Percentiles rank a stretch among this genome's conserved stretches.
Conservation (phyloP, 2,113 vertebrate genomes). For the Riparia riparia region DNA sequence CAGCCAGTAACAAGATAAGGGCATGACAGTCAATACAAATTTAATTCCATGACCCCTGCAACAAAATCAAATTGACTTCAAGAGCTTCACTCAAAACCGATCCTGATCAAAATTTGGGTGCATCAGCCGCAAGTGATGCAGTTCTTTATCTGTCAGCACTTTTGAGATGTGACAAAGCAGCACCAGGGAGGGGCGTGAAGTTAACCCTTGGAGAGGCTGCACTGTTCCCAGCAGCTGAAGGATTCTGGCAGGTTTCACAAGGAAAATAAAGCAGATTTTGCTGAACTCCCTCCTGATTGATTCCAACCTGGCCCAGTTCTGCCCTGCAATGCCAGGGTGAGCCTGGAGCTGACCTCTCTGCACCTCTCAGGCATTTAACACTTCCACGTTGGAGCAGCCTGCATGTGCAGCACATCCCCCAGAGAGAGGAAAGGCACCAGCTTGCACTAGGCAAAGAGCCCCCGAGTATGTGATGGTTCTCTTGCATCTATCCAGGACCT, state of each 20-base stretch:
- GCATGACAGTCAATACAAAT: background rate
- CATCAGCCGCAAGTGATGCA: background rate
- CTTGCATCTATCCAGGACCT: background rate
- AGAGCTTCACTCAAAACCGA: background rate
- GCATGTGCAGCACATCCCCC: accelerated
- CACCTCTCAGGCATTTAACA: background rate
- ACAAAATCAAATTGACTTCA: background rate
- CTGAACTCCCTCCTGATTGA: background rate
- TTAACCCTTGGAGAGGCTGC: background rate
- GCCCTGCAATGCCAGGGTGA: background rate
- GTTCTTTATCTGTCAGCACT: background rate
- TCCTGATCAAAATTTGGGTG: background rate
- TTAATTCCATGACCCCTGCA: background rate
- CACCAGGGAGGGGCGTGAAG: background rate
- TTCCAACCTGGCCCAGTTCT: background rate
- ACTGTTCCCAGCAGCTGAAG: background rate
- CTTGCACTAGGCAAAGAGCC: background rate
- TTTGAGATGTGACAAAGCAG: background rate
- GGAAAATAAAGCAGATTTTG: background rate
- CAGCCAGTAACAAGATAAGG: background rate
- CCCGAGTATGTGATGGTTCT: accelerated
- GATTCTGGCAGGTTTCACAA: background rate
- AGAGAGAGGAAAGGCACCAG: no score
- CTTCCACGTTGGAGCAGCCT: background rate
- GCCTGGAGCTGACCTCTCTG: background rate